Conservation (phyloP, 2,888 invertebrate species). For the Habrosyne pyritoides region DNA sequence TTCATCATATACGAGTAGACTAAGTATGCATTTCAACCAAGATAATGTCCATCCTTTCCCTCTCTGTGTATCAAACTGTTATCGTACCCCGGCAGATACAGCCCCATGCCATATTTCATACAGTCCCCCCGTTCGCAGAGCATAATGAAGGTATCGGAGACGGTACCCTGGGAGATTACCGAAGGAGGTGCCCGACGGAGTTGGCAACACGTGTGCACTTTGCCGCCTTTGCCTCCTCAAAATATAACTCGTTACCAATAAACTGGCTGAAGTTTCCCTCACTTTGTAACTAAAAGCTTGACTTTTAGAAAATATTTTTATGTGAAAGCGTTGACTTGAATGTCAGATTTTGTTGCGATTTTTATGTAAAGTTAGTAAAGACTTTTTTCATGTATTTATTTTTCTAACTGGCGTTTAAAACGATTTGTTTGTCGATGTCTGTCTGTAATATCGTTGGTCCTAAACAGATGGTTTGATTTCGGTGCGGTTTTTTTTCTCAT, state of each 20-base stretch:
- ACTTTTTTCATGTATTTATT: too few relatives aligned
- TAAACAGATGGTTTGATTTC: too few relatives aligned
- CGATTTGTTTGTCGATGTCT: too few relatives aligned
- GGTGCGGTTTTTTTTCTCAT: too few relatives aligned
- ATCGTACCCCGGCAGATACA: conserved; percentile 52
- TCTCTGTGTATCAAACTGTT: conserved; percentile 39
- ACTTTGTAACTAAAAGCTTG: background rate
- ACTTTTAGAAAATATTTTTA: background rate
- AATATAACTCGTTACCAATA: conserved; percentile 3
- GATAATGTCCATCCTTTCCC: background rate
- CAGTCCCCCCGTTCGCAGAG: conserved; percentile 43
- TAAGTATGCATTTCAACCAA: too few relatives aligned
- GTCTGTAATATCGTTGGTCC: too few relatives aligned
- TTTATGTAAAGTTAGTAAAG: too few relatives aligned
- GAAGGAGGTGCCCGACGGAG: conserved; percentile 32
- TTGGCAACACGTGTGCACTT: conserved; percentile 16
- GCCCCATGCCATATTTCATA: conserved; percentile 65
- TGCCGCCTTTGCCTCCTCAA: conserved; percentile 1
- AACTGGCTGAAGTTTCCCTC: background rate
- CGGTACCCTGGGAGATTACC: conserved; percentile 28
- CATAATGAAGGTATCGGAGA: conserved; percentile 59
- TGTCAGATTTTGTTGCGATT: conserved; percentile 5
- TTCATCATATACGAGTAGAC: too few relatives aligned
- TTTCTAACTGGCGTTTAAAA: too few relatives aligned
- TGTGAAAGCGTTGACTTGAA: background rate